These are phyloP conservation scores for Rhinoraja longicauda DNA, from an alignment of 2,797 vertebrate species.

Conservation along the genomic window DNA sequence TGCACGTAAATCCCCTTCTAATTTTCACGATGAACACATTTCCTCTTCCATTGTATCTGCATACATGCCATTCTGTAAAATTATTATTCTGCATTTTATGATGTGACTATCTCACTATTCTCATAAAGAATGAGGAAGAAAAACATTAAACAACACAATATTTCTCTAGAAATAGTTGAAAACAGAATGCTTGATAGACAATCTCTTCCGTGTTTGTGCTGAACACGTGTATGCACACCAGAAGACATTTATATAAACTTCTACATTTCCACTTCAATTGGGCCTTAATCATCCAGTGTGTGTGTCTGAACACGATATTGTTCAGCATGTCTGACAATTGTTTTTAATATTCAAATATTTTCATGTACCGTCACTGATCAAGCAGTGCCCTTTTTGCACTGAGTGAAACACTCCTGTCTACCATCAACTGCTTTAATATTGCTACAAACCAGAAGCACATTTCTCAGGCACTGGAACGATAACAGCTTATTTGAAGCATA, in stretches of 20 bases:
- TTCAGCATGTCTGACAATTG: not conserved
- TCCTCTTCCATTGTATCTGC: not conserved
- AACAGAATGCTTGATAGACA: not conserved
- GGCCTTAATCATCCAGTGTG: not conserved
- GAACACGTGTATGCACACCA: not conserved
- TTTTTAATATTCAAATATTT: not conserved
- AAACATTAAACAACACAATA: not conserved
- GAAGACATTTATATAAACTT: not conserved
- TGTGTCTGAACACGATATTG: not conserved
- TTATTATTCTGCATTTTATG: not conserved
- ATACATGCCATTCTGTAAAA: not conserved
- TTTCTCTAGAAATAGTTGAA: not conserved
- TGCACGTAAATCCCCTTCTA: not conserved
- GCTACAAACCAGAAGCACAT: not conserved
- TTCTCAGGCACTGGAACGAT: not conserved
- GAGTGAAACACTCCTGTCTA: not conserved
- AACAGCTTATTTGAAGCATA: slow-evolving; percentile 1
- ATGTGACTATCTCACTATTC: not conserved
- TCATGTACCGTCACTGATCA: not conserved
- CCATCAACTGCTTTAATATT: not conserved
- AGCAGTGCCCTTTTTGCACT: not conserved
- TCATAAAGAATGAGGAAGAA: not conserved
- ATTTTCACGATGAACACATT: not conserved
- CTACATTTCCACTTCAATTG: not conserved
- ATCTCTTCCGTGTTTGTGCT: not conserved